A percentile compares a stretch with the other conserved stretches of the same genome.
phyloP scores from a whole-genome alignment of 1,140 invertebrate species.

The Frieseomelitta varia region DNA sequence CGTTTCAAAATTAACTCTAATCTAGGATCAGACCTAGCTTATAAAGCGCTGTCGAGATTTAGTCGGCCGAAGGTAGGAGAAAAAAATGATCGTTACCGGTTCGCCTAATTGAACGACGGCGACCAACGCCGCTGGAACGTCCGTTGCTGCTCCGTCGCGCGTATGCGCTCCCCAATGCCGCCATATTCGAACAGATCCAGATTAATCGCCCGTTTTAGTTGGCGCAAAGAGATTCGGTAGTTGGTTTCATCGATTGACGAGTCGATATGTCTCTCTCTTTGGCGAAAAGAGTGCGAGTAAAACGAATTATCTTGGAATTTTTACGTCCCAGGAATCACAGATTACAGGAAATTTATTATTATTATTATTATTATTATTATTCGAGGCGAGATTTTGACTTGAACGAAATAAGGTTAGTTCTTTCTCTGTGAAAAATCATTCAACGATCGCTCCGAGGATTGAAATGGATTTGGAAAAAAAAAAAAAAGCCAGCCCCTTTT shows the following conservation, averaged over 20 bases:
- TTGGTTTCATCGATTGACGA: background rate
- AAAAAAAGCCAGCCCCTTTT: background rate
- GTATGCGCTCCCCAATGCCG: too few relatives aligned
- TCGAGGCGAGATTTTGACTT: too few relatives aligned
- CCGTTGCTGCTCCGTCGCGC: background rate
- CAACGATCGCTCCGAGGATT: background rate
- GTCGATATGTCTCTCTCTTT: background rate
- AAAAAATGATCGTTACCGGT: constrained; percentile 45
- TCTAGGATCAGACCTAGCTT: constrained; percentile 67
- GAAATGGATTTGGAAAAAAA: background rate
- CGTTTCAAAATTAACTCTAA: constrained; percentile 67
- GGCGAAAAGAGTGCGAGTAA: too few relatives aligned
- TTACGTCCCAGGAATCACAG: too few relatives aligned
- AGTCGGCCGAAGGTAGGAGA: background rate
- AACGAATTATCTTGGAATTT: too few relatives aligned
- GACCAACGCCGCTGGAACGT: background rate
- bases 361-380: too few relatives aligned
- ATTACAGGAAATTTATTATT: too few relatives aligned
- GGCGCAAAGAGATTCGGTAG: background rate
- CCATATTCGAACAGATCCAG: background rate
- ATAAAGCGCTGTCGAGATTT: constrained; percentile 59
- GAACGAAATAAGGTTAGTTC: too few relatives aligned
- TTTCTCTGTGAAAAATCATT: background rate
- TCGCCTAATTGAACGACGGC: constrained; percentile 53
- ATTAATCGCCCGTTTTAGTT: background rate